Evolutionary conservation across 2,888 invertebrate species (phyloP).

Genomic region (Limnephilus auricula): DNA sequence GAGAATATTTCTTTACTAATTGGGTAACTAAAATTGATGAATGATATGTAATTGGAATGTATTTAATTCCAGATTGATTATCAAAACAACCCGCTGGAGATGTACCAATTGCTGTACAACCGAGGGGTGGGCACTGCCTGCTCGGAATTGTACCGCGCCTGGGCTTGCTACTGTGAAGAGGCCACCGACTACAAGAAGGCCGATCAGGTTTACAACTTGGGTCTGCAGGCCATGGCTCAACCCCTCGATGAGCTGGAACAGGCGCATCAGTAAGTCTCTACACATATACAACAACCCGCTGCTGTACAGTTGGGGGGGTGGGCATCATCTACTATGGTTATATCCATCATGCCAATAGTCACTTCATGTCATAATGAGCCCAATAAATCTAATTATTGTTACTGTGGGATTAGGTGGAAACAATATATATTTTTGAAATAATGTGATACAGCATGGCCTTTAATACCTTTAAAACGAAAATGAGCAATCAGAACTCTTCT

Average conservation of each 20-base stretch:
- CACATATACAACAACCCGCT: constrained; percentile 70
- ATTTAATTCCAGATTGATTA: constrained; percentile 81
- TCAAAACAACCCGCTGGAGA: constrained; percentile 85
- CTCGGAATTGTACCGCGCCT: constrained; percentile 91
- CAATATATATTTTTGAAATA: too few relatives aligned
- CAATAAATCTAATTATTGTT: too few relatives aligned
- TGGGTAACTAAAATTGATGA: too few relatives aligned
- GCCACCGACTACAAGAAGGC: constrained; percentile 89
- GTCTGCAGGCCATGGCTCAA: constrained; percentile 86
- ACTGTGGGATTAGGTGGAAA: too few relatives aligned
- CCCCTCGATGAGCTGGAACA: constrained; percentile 87
- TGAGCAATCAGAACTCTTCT: too few relatives aligned
- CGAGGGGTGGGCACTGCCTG: constrained; percentile 89
- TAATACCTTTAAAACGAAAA: too few relatives aligned
- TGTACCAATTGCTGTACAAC: constrained; percentile 89
- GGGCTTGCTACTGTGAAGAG: constrained; percentile 93
- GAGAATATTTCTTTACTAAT: too few relatives aligned
- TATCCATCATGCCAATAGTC: too few relatives aligned
- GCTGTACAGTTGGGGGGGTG: constrained; percentile 87
- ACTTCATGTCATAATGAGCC: too few relatives aligned
- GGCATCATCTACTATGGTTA: too few relatives aligned
- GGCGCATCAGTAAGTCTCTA: constrained; percentile 82
- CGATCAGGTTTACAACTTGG: constrained; percentile 88
- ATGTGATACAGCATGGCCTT: too few relatives aligned
- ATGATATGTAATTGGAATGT: background rate